phyloP scores from a whole-genome alignment of 2,797 vertebrate genomes.

The Manis pentadactyla region DNA sequence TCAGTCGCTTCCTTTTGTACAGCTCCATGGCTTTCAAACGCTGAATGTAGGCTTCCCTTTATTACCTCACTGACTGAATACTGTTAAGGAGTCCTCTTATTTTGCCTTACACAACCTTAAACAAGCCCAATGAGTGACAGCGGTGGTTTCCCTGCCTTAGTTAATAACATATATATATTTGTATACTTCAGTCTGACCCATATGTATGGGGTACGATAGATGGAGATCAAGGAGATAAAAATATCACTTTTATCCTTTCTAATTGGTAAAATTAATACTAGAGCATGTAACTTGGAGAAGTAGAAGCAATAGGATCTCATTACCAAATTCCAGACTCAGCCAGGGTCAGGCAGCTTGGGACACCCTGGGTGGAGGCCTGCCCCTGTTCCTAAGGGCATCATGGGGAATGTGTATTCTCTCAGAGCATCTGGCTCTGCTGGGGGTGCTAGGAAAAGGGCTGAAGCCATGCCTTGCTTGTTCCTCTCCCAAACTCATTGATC shows the following conservation, averaged over 20 bases:
- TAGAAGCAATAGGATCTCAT: not conserved
- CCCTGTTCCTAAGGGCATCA: not conserved
- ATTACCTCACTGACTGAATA: not conserved
- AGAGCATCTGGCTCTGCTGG: not conserved
- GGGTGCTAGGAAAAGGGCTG: not conserved
- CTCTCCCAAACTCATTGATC: not conserved
- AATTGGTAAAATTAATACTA: not conserved
- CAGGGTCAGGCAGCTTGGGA: not conserved
- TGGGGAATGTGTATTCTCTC: not conserved
- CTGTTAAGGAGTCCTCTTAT: not conserved
- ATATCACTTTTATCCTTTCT: not conserved
- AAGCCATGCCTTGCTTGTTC: not conserved
- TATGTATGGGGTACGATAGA: not conserved
- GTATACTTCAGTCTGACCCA: not conserved
- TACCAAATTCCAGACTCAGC: not conserved
- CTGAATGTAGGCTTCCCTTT: not conserved
- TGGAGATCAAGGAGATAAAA: not conserved
- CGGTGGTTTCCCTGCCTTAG: not conserved
- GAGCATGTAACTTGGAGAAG: not conserved
- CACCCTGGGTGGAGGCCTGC: not conserved
- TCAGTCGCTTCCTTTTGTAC: not conserved
- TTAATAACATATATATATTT: not conserved
- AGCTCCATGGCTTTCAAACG: not conserved
- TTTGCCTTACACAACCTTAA: not conserved
- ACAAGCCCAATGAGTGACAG: not conserved